A percentile compares a stretch with the other conserved stretches of the same genome.
Conservation (phyloP, 2,888 invertebrate species). For the Thecocarcelia acutangulata region DNA sequence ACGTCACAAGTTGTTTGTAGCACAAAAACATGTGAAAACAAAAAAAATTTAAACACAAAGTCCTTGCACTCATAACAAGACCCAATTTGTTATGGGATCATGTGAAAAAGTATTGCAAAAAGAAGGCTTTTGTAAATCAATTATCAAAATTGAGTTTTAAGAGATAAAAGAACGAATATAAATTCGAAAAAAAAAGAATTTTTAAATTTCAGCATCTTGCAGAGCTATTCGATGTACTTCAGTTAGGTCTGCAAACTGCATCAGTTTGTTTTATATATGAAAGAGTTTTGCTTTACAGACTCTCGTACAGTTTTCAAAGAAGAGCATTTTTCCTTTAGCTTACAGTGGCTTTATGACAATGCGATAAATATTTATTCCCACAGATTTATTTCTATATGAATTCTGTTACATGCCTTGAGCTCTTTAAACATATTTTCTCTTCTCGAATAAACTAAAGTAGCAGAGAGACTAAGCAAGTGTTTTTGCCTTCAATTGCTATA, state of each 20-base stretch:
- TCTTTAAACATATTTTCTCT: no score
- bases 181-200: neutral
- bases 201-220: neutral
- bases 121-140: slow-evolving; percentile 64
- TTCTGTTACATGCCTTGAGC: no score
- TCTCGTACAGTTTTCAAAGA: neutral
- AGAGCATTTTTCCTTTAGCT: no score
- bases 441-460: no score
- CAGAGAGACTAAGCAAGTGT: no score
- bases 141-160: slow-evolving; percentile 64
- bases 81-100: slow-evolving; percentile 69
- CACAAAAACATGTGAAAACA: slow-evolving; percentile 13
- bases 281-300: neutral
- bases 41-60: slow-evolving; percentile 37
- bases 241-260: neutral
- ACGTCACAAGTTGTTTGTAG: slow-evolving; percentile 59
- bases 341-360: no score
- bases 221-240: neutral
- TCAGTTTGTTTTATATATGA: neutral
- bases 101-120: slow-evolving; percentile 58
- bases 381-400: no score
- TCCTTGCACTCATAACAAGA: slow-evolving; percentile 69
- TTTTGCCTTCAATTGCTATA: no score
- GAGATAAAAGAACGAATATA: slow-evolving; percentile 41
- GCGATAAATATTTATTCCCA: no score